Conservation (phyloP, 2,888 invertebrate genomes). For the Eupithecia exiguata region DNA sequence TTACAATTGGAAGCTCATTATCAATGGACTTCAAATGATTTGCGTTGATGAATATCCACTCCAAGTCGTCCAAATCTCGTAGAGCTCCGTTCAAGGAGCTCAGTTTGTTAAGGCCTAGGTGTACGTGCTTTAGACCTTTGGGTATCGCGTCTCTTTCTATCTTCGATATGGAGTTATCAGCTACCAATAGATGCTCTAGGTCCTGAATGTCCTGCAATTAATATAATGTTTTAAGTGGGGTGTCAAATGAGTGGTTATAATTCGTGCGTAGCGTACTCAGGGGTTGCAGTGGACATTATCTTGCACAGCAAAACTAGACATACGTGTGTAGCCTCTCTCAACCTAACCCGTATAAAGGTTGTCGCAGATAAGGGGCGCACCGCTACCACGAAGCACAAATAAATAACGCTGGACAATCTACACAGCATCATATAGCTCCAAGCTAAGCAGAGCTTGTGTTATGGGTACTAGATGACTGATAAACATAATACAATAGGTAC, state of each 20-base stretch:
- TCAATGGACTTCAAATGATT: constrained; percentile 90
- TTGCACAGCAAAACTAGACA: no score
- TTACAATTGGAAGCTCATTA: constrained; percentile 88
- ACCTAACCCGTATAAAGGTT: no score
- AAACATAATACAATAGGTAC: no score
- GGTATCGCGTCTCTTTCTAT: constrained; percentile 90
- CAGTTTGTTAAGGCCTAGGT: constrained; percentile 90
- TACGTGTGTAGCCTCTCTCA: no score
- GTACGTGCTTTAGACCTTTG: constrained; percentile 86
- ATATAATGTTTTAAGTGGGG: neutral
- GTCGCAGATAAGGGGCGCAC: no score
- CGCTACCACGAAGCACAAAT: no score
- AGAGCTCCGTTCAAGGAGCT: constrained; percentile 90
- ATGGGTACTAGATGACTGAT: no score
- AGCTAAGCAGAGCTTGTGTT: no score
- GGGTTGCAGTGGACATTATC: no score
- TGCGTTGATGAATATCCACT: constrained; percentile 91
- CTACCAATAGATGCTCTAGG: constrained; percentile 87
- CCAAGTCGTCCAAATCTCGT: constrained; percentile 87
- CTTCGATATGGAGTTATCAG: constrained; percentile 89
- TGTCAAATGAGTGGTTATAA: neutral
- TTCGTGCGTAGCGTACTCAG: no score
- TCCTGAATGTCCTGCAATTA: constrained; percentile 75
- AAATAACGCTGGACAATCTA: no score
- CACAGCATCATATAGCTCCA: no score